Conservation (phyloP, 2,797 vertebrate genomes). For the Martes flavigula region DNA sequence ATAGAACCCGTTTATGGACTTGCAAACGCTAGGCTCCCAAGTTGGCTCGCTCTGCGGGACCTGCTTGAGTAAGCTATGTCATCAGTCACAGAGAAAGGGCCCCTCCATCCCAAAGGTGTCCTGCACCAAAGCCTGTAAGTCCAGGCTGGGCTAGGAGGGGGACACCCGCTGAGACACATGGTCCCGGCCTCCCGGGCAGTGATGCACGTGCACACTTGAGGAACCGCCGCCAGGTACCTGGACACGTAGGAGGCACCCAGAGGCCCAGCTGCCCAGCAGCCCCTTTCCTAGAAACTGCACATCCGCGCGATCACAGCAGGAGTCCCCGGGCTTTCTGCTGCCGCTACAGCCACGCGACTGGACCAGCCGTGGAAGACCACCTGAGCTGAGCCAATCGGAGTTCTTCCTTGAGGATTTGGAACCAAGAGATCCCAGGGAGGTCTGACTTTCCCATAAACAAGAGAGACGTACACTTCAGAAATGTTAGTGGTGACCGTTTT, state of each 20-base stretch:
- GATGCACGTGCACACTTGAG: too few relatives aligned
- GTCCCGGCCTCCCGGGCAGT: not conserved
- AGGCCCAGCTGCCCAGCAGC: not conserved
- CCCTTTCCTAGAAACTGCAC: not conserved
- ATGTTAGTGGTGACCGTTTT: not conserved
- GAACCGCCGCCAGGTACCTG: not conserved
- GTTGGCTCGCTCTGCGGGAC: not conserved
- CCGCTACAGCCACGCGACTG: not conserved
- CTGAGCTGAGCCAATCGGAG: not conserved
- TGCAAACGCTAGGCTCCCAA: not conserved
- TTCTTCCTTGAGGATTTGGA: not conserved
- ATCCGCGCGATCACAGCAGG: not conserved
- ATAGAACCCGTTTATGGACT: not conserved
- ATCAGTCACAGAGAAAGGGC: not conserved
- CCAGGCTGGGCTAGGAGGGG: not conserved
- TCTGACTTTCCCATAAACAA: not conserved
- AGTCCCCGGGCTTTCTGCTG: not conserved
- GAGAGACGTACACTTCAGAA: not conserved
- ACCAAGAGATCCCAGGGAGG: not conserved
- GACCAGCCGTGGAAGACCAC: not conserved
- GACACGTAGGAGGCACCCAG: not conserved
- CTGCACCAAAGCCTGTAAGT: not conserved
- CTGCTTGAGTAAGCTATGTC: not conserved
- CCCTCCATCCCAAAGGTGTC: not conserved
- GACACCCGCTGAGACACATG: not conserved